These are phyloP conservation scores for Pardosa pseudoannulata DNA, from an alignment of 2,888 invertebrate genomes.

Conservation along the genomic window DNA sequence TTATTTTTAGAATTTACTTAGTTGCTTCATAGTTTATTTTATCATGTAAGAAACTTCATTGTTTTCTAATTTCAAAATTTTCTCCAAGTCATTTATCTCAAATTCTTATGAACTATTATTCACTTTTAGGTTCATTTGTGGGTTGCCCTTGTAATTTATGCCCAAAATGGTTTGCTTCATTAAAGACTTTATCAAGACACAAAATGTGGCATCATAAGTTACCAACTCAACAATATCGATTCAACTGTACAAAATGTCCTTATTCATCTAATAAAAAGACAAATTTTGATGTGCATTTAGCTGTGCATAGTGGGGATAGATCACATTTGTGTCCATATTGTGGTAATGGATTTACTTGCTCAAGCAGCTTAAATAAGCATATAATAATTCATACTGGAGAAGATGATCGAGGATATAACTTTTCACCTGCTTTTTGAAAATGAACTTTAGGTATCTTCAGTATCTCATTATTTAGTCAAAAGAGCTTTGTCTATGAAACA, in stretches of 20 bases:
- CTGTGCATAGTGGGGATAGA: slow-evolving; percentile 18
- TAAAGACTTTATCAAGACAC: slow-evolving; percentile 32
- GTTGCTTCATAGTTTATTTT: too few species aligned
- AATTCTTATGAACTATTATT: too few species aligned
- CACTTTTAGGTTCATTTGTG: slow-evolving; percentile 8
- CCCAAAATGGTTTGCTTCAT: slow-evolving; percentile 27
- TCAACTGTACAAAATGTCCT: slow-evolving; percentile 21
- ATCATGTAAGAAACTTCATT: too few species aligned
- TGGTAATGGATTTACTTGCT: slow-evolving; percentile 33
- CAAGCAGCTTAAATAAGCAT: slow-evolving; percentile 30
- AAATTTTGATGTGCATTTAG: slow-evolving; percentile 17
- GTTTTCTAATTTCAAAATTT: too few species aligned
- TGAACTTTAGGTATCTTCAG: too few species aligned
- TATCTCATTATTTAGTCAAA: too few species aligned
- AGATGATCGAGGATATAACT: not conserved
- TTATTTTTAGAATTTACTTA: too few species aligned
- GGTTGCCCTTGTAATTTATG: slow-evolving; percentile 13
- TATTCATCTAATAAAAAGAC: slow-evolving; percentile 30
- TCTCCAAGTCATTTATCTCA: too few species aligned
- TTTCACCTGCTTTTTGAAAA: too few species aligned
- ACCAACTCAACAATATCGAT: slow-evolving; percentile 1
- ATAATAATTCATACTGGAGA: slow-evolving; percentile 42
- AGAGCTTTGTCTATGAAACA: too few species aligned
- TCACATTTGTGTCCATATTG: slow-evolving; percentile 25
- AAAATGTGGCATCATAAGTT: slow-evolving; percentile 36